Evolutionary conservation across 1,140 invertebrate genomes (phyloP).

Genomic region (Heliconius hewitsoni): DNA sequence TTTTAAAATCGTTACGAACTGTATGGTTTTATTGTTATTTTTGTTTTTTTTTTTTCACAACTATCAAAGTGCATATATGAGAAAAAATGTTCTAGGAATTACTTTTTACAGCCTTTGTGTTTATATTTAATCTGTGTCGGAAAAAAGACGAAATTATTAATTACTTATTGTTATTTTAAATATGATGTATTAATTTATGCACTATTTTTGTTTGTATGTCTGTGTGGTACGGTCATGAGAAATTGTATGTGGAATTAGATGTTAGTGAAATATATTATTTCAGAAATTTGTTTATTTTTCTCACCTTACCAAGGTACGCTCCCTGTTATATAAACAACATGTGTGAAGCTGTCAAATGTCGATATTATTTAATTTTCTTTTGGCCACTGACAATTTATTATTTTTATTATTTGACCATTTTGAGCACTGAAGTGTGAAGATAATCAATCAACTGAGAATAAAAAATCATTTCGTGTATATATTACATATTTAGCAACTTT

Average conservation of each 20-base stretch:
- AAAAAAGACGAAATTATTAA: not conserved
- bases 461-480: not conserved
- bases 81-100: not conserved
- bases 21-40: not conserved
- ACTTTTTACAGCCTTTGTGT: constrained; percentile 5
- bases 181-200: constrained; percentile 25
- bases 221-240: constrained; percentile 28
- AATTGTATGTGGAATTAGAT: constrained; percentile 53
- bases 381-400: not conserved
- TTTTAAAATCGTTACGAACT: constrained; percentile 14
- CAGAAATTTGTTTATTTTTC: constrained; percentile 42
- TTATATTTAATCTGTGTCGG: not conserved
- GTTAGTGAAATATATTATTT: constrained; percentile 60
- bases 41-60: constrained; percentile 1
- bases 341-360: no score
- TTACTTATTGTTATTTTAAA: constrained; percentile 7
- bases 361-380: no score
- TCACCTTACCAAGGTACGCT: constrained; percentile 2
- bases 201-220: constrained; percentile 30
- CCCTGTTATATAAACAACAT: no score
- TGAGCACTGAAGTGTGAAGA: not conserved
- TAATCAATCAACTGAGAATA: not conserved
- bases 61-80: not conserved
- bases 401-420: not conserved
- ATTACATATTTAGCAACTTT: no score